Conservation (phyloP, 2,888 invertebrate species). For the Troides helena region DNA sequence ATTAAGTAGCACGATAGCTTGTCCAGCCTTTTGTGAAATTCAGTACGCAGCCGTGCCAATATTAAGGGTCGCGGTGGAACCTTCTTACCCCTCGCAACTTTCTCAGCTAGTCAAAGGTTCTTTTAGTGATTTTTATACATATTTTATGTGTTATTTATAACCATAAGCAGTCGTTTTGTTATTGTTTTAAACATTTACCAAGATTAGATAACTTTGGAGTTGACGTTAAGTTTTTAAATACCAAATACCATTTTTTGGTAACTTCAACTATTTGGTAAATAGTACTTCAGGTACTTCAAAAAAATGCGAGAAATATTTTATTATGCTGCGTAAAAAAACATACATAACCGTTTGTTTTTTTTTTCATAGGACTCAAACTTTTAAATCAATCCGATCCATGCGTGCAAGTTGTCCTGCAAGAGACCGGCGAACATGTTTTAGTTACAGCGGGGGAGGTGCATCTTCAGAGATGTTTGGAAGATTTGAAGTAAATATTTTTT, state of each 20-base stretch:
- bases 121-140: neutral
- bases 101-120: slow-evolving; percentile 83
- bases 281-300: too few species aligned
- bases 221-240: too few species aligned
- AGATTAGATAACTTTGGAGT: too few species aligned
- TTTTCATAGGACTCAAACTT: slow-evolving; percentile 84
- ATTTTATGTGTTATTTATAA: too few species aligned
- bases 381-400: slow-evolving; percentile 97
- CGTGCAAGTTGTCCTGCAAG: slow-evolving; percentile 93
- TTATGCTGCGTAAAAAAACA: too few species aligned
- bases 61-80: slow-evolving; percentile 95
- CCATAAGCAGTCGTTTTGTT: too few species aligned
- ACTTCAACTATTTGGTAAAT: too few species aligned
- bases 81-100: slow-evolving; percentile 89
- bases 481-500: slow-evolving; percentile 81
- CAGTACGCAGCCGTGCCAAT: slow-evolving; percentile 91
- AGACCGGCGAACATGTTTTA: slow-evolving; percentile 96
- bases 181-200: too few species aligned
- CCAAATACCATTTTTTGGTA: too few species aligned
- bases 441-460: slow-evolving; percentile 98
- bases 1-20: slow-evolving; percentile 88
- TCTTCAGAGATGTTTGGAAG: slow-evolving; percentile 96
- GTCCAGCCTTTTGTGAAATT: slow-evolving; percentile 93
- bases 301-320: too few species aligned
- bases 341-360: neutral